These are phyloP conservation scores for Carollia perspicillata DNA, from an alignment of 2,113 vertebrate genomes.

Conservation along the genomic window DNA sequence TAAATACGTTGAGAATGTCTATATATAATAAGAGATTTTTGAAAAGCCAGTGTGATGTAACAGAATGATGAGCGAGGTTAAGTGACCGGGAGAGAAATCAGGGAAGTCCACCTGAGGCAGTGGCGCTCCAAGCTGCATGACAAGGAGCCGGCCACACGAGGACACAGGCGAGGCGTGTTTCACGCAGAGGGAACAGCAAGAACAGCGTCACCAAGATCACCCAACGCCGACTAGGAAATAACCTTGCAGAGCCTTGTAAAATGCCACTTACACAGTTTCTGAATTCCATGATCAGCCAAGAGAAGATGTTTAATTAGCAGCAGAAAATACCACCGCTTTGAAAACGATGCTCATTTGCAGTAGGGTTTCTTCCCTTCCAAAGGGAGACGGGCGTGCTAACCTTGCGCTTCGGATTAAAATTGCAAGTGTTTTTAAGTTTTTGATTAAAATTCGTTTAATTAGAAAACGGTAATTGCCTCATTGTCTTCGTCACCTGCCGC, in stretches of 20 bases:
- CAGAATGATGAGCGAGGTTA: not conserved
- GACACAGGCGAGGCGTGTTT: not conserved
- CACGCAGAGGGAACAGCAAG: not conserved
- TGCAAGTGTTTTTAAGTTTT: constrained; percentile 63
- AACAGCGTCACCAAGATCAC: not conserved
- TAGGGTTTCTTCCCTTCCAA: not conserved
- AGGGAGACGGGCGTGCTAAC: not conserved
- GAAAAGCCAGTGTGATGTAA: not conserved
- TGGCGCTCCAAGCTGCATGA: not conserved
- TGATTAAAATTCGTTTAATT: constrained; percentile 66
- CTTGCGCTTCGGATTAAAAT: constrained; percentile 59
- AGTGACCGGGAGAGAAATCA: not conserved
- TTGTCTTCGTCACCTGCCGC: not conserved
- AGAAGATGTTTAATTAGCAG: constrained; percentile 32
- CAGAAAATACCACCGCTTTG: constrained; percentile 18
- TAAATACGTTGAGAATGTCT: not conserved
- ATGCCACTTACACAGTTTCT: constrained; percentile 4
- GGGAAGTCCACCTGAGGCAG: not conserved
- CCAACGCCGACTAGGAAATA: not conserved
- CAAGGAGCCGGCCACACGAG: not conserved
- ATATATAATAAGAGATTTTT: not conserved
- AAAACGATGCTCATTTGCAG: constrained; percentile 55
- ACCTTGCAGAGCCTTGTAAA: not conserved
- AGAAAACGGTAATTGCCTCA: constrained; percentile 57
- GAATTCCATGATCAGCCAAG: not conserved